Evolutionary conservation across 2,113 vertebrate species (phyloP).

Genomic region (Lagenorhynchus albirostris): DNA sequence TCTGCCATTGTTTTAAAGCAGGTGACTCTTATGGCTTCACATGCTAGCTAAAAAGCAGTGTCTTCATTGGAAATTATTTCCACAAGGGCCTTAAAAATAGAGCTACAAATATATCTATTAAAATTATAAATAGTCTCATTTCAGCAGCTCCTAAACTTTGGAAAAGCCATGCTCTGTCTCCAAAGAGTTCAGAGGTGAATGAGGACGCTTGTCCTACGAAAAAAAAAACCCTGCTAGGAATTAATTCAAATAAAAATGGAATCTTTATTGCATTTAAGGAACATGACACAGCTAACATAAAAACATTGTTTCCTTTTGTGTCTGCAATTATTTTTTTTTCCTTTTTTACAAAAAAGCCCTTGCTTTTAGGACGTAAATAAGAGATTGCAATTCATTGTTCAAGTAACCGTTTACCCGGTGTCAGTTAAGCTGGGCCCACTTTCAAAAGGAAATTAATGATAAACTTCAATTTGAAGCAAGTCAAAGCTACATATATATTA

Average conservation of each 20-base stretch:
- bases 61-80: slow-evolving; percentile 14
- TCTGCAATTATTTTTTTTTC: background rate
- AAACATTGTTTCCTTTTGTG: background rate
- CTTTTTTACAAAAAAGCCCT: background rate
- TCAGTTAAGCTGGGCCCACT: background rate
- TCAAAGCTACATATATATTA: slow-evolving; percentile 26
- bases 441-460: slow-evolving; percentile 44
- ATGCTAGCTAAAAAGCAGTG: background rate
- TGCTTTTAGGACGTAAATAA: background rate
- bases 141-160: background rate
- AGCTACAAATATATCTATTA: background rate
- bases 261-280: background rate
- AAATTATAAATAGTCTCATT: background rate
- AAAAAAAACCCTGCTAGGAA: background rate
- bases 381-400: background rate
- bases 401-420: background rate
- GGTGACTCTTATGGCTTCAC: background rate
- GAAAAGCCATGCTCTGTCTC: background rate
- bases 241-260: background rate
- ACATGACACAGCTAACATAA: background rate
- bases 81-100: background rate
- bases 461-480: slow-evolving; percentile 1
- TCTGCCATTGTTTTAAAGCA: background rate
- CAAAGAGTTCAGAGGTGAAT: background rate
- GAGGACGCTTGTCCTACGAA: background rate